Percentiles rank a stretch among this genome's conserved stretches.
Conservation (phyloP, 2,888 invertebrate species). For the Mythimna pallens region DNA sequence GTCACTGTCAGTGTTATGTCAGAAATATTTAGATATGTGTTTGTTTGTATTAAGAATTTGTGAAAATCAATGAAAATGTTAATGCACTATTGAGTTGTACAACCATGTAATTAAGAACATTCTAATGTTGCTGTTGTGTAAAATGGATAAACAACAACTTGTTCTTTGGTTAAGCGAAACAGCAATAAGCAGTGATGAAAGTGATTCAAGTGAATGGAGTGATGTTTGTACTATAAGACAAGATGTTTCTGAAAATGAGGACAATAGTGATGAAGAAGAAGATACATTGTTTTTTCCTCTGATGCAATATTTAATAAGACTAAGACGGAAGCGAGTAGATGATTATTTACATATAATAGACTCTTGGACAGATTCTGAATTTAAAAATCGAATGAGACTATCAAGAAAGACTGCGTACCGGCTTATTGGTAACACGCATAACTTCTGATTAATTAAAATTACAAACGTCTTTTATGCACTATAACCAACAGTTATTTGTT, state of each 20-base stretch:
- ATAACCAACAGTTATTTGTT: slow-evolving; percentile 58
- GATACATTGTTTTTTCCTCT: slow-evolving; percentile 79
- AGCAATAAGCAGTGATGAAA: slow-evolving; percentile 70
- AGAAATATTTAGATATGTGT: neutral
- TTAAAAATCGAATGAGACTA: slow-evolving; percentile 77
- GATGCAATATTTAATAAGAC: slow-evolving; percentile 78
- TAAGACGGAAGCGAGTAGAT: slow-evolving; percentile 76
- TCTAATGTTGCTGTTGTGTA: neutral
- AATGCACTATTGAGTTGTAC: neutral
- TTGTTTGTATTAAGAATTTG: neutral
- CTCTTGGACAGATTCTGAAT: slow-evolving; percentile 80
- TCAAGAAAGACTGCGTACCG: slow-evolving; percentile 75
- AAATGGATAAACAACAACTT: slow-evolving; percentile 70
- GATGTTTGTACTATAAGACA: slow-evolving; percentile 69
- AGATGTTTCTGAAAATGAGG: slow-evolving; percentile 72
- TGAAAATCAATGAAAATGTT: neutral
- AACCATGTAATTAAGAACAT: too few relatives aligned
- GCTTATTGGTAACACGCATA: slow-evolving; percentile 73
- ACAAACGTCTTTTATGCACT: neutral
- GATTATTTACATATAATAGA: slow-evolving; percentile 81
- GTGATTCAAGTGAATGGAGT: slow-evolving; percentile 76
- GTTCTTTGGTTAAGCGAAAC: slow-evolving; percentile 71
- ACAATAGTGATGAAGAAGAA: slow-evolving; percentile 66
- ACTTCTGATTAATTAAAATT: neutral
- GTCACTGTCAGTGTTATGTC: neutral